Evolutionary conservation across 1,140 invertebrate species (phyloP).

Genomic region (Octopus bimaculoides): DNA sequence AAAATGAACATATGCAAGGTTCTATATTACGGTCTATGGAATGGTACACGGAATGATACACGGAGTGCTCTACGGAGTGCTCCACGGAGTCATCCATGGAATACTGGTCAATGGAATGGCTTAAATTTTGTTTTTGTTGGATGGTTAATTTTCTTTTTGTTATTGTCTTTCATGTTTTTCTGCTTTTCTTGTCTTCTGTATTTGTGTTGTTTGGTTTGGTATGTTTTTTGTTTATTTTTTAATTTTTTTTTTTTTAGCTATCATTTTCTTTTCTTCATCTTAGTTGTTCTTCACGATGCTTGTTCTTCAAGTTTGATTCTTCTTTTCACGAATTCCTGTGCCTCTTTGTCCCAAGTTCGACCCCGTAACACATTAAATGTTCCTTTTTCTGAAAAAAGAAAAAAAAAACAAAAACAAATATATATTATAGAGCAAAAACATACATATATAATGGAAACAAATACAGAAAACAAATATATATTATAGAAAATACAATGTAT

Average conservation of each 20-base stretch:
- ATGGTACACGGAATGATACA: too few relatives aligned
- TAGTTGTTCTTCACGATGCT: slow-evolving; percentile 19
- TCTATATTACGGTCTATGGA: too few relatives aligned
- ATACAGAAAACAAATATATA: too few relatives aligned
- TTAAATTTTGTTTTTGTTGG: too few relatives aligned
- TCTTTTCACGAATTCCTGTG: slow-evolving; percentile 77
- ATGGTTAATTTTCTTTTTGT: background rate
- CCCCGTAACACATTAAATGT: slow-evolving; percentile 76
- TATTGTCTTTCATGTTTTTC: background rate
- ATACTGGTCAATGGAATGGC: too few relatives aligned
- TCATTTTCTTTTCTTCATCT: background rate
- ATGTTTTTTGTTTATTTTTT: background rate
- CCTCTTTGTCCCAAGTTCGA: slow-evolving; percentile 84
- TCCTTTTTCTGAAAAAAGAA: slow-evolving; percentile 66
- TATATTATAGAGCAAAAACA: background rate
- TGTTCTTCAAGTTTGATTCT: slow-evolving; percentile 46
- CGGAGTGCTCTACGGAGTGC: too few relatives aligned
- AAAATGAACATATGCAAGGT: too few relatives aligned
- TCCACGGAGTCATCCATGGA: too few relatives aligned
- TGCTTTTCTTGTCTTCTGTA: background rate
- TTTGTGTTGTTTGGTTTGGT: background rate
- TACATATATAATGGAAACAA: too few relatives aligned
- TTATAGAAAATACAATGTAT: too few relatives aligned
- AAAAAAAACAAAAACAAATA: background rate
- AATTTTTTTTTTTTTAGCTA: background rate